Evolutionary conservation across 2,113 vertebrate genomes (phyloP), one percentile per base, ranked within the genome.

Genomic region (Phaethornis superciliosus): DNA sequence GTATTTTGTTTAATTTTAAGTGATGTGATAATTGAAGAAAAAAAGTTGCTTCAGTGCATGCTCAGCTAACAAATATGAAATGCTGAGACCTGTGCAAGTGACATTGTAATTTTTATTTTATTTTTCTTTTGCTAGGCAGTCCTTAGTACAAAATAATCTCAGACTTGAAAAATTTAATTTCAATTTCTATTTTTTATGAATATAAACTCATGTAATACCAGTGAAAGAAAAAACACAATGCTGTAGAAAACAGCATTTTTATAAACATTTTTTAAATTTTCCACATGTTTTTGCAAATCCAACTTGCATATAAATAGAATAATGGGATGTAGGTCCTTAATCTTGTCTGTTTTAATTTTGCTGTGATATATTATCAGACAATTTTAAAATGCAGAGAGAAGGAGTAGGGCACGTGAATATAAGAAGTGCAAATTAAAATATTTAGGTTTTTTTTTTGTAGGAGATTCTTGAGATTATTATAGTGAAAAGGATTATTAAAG

Each of bases 1-100:
- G 1, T 33, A 42, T 63, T 68, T 75, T 51, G 3, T 56, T 68
- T 60, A 46, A 59, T 28, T 13, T 51, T 46, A 47, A 60, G n/a
- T 47, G 3, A 32, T 16, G 10, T 33, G 16, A 69, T 6, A 60
- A 64, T 46, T 16, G 12, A 44, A 68, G 62, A 21, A n/a, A 9
- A 22, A 37, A 19, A 60, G 3, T 1, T 33, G 0, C 59, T 51
- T 8, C 19, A 51, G 28, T 1, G 0, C 6, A 28, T 26, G 23
- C 3, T 69, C 6, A 52, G 13, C 4, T 46, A 63, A 44, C 6
- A 82, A 68, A 52, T 46, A 55, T 4, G 23, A 87, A 81, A 54
- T 21, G 33, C 23, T 40, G 3, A 42, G 28, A 32, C 20, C 4
- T 33, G 24, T 71, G 20, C 40, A 80, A 49, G 4, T 35, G 40